Evolutionary conservation across 2,113 vertebrate species (phyloP).

Genomic region (Ia io): DNA sequence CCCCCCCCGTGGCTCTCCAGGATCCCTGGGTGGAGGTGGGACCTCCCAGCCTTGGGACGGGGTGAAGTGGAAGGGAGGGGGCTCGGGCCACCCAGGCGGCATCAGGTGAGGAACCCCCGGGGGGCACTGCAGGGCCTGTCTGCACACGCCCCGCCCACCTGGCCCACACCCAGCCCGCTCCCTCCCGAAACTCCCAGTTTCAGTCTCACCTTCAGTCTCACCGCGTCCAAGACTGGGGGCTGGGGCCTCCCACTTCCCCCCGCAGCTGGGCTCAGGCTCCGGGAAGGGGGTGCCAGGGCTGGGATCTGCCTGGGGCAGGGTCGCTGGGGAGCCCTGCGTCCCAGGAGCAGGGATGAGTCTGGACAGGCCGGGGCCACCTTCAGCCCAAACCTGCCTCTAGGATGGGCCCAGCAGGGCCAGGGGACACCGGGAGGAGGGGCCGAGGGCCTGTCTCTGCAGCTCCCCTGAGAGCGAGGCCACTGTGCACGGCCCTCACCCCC

Average conservation of each 20-base stretch:
- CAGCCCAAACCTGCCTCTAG: not conserved
- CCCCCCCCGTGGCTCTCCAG: not conserved
- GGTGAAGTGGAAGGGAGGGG: not conserved
- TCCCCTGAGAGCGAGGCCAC: too few species aligned
- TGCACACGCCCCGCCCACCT: fast-evolving
- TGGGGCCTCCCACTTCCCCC: fast-evolving
- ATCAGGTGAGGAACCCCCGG: not conserved
- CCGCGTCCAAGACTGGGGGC: not conserved
- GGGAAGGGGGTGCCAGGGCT: not conserved
- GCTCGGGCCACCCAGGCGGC: not conserved
- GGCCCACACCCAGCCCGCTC: not conserved
- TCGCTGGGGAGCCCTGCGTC: fast-evolving
- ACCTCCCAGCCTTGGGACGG: not conserved
- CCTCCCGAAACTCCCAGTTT: not conserved
- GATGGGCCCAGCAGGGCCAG: fast-evolving
- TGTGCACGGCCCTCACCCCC: fast-evolving
- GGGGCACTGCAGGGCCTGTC: not conserved
- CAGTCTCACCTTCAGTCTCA: not conserved
- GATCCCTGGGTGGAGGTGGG: fast-evolving
- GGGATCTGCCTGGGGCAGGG: not conserved
- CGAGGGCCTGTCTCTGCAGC: not conserved
- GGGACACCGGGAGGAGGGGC: too few species aligned
- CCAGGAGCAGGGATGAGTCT: not conserved
- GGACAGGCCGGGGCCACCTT: not conserved
- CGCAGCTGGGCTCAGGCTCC: not conserved